Evolutionary conservation across 2,113 vertebrate species (phyloP).

Genomic region (Rhabdomys dilectus): DNA sequence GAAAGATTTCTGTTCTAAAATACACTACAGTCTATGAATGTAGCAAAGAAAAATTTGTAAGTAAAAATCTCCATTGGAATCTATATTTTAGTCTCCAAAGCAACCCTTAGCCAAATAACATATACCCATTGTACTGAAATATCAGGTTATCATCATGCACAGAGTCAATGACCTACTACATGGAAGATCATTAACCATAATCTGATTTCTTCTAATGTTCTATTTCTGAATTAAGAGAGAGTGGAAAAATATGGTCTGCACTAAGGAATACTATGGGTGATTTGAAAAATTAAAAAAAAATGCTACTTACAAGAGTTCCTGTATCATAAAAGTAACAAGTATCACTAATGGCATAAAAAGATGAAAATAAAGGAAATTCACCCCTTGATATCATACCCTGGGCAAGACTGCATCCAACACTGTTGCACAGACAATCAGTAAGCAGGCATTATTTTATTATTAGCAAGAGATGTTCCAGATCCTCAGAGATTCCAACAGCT

Average conservation of each 20-base stretch:
- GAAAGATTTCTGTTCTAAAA: neutral
- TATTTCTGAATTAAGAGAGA: neutral
- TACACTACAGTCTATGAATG: neutral
- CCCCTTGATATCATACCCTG: neutral
- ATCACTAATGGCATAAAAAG: neutral
- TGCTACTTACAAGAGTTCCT: neutral
- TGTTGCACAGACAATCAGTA: neutral
- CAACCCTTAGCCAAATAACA: neutral
- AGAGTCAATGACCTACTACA: neutral
- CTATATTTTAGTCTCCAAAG: neutral
- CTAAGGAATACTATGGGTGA: neutral
- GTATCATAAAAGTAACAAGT: neutral
- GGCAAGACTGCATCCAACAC: accelerated
- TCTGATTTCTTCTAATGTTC: neutral
- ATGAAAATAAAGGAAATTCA: neutral
- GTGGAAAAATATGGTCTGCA: neutral
- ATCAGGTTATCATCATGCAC: neutral
- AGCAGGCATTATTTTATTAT: neutral
- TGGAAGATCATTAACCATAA: neutral
- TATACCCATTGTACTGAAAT: neutral
- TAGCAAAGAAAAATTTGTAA: neutral
- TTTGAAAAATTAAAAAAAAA: neutral
- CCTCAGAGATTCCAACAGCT: constrained; percentile 10
- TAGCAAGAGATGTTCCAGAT: neutral
- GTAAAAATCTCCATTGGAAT: neutral